Conservation (phyloP, 2,888 invertebrate genomes). For the Digitonthophagus gazella region DNA sequence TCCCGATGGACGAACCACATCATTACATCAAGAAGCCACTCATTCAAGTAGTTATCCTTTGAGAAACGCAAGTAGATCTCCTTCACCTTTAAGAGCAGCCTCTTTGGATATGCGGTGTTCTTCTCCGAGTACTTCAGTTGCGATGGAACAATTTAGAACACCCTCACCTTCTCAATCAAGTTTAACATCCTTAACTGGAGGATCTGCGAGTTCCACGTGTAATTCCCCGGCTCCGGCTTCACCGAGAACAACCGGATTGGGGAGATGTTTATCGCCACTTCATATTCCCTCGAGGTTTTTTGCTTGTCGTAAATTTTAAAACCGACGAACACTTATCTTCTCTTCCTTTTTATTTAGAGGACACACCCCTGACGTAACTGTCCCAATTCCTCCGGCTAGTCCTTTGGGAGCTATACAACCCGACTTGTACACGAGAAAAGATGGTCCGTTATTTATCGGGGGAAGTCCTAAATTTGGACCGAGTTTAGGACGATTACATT, state of each 20-base stretch:
- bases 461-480: slow-evolving; percentile 60
- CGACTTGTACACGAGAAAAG: slow-evolving; percentile 78
- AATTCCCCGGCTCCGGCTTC: slow-evolving; percentile 47
- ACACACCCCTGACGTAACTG: slow-evolving; percentile 46
- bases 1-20: slow-evolving; percentile 70
- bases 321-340: too few relatives aligned
- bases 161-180: slow-evolving; percentile 71
- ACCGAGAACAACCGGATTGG: slow-evolving; percentile 42
- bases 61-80: slow-evolving; percentile 63
- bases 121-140: slow-evolving; percentile 52
- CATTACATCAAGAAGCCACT: slow-evolving; percentile 44
- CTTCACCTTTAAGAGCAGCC: slow-evolving; percentile 77
- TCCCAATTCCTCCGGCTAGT: slow-evolving; percentile 55
- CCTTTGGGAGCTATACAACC: slow-evolving; percentile 82
- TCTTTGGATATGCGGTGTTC: slow-evolving; percentile 71
- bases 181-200: slow-evolving; percentile 61
- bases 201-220: slow-evolving; percentile 48
- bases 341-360: slow-evolving; percentile 43
- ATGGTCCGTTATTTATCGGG: slow-evolving; percentile 74
- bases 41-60: slow-evolving; percentile 47
- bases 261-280: slow-evolving; percentile 72
- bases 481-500: slow-evolving; percentile 77
- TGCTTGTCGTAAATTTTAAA: too few relatives aligned
- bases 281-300: slow-evolving; percentile 66
- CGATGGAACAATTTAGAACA: slow-evolving; percentile 53